phyloP scores from a whole-genome alignment of 2,888 invertebrate species.

The Amiota mariae region DNA sequence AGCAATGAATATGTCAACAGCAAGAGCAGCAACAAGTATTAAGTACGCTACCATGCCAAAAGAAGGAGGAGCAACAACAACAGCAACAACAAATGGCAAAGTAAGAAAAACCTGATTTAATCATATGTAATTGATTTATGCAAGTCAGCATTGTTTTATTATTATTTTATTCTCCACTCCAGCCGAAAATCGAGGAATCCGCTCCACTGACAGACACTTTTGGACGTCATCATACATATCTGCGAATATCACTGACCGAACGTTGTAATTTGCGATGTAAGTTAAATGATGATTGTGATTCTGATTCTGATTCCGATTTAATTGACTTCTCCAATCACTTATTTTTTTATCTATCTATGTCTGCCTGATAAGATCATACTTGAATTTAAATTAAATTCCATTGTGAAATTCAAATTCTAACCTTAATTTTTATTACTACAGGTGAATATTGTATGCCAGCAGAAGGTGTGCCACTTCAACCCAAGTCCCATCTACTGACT shows the following conservation, averaged over 20 bases:
- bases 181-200: constrained; percentile 4
- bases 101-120: background rate
- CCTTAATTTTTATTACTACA: constrained; percentile 67
- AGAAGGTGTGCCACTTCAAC: constrained; percentile 90
- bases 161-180: background rate
- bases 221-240: constrained; percentile 91
- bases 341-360: background rate
- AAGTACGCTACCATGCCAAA: no score
- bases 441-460: constrained; percentile 99
- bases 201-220: constrained; percentile 83
- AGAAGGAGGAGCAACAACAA: no score
- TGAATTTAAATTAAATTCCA: background rate
- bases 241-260: constrained; percentile 96
- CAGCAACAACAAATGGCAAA: background rate
- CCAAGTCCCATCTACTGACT: constrained; percentile 83
- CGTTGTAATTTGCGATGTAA: constrained; percentile 97
- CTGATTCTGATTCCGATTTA: constrained; percentile 16
- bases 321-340: constrained; percentile 7
- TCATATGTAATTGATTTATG: background rate
- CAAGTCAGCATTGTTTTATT: background rate
- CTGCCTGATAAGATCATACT: background rate
- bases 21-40: background rate
- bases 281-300: no score
- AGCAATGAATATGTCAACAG: background rate
- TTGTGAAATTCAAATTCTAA: constrained; percentile 21